These are phyloP conservation scores for Zapornia atra DNA, from an alignment of 2,113 vertebrate species.

Conservation along the genomic window DNA sequence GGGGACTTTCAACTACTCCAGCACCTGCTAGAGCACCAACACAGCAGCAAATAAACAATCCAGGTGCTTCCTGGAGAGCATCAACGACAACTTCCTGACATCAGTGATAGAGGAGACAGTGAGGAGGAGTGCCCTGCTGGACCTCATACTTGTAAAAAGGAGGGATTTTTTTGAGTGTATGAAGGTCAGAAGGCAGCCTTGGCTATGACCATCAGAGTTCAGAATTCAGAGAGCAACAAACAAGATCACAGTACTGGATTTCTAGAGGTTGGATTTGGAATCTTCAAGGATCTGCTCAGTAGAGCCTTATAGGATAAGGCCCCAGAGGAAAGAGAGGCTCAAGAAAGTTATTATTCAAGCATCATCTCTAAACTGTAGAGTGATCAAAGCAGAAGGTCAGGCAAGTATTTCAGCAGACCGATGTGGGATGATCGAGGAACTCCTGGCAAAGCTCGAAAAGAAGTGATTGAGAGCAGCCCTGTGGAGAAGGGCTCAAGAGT, in stretches of 20 bases:
- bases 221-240: not conserved
- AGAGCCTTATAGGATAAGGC: not conserved
- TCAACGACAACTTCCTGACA: not conserved
- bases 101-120: not conserved
- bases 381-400: not conserved
- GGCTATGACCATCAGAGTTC: not conserved
- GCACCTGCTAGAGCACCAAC: not conserved
- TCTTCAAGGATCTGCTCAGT: not conserved
- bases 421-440: not conserved
- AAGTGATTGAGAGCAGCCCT: not conserved
- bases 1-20: accelerated
- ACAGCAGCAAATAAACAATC: not conserved
- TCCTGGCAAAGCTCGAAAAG: not conserved
- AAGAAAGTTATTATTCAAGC: not conserved
- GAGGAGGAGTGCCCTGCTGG: not conserved
- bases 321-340: not conserved
- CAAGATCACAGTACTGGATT: not conserved
- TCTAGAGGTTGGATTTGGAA: not conserved
- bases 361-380: not conserved
- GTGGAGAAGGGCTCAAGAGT: not conserved
- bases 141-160: not conserved
- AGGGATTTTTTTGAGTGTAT: not conserved
- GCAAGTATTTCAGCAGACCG: not conserved
- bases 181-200: not conserved
- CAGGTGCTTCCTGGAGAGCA: not conserved